These are phyloP conservation scores for Sigmodon hispidus DNA, from an alignment of 2,113 vertebrate species.

Conservation along the genomic window DNA sequence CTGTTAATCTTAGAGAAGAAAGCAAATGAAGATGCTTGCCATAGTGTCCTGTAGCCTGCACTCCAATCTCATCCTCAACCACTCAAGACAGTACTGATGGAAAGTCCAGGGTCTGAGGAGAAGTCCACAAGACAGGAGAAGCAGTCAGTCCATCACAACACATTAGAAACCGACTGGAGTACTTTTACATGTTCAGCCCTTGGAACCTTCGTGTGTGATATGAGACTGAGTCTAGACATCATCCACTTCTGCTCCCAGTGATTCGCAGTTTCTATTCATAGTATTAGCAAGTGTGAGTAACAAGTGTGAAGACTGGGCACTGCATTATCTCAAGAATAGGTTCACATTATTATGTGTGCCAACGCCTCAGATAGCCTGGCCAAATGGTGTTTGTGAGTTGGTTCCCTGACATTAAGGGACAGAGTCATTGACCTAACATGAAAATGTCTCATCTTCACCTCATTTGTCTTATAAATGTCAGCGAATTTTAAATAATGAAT, in stretches of 20 bases:
- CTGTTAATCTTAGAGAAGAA: not conserved
- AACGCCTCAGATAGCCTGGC: conserved; percentile 41
- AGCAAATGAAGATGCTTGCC: not conserved
- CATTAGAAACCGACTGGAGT: conserved; percentile 24
- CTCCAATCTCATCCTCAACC: not conserved
- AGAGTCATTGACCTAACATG: not conserved
- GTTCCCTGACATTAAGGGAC: conserved; percentile 24
- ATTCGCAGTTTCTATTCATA: not conserved
- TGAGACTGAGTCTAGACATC: not conserved
- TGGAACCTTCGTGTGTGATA: conserved; percentile 36
- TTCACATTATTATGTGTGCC: not conserved
- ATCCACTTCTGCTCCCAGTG: not conserved
- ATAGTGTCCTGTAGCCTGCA: not conserved
- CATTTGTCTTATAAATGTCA: conserved; percentile 19
- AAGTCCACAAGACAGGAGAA: not conserved
- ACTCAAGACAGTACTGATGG: not conserved
- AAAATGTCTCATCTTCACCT: conserved; percentile 12
- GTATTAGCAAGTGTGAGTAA: conserved; percentile 30
- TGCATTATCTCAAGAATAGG: conserved; percentile 51
- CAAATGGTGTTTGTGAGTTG: not conserved
- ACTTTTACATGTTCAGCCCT: conserved; percentile 25
- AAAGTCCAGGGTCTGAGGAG: not conserved
- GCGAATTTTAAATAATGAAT: conserved; percentile 48
- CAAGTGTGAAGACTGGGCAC: conserved; percentile 45
- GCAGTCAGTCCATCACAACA: conserved; percentile 2